A percentile compares a stretch with the other conserved stretches of the same genome.
Conservation (phyloP, 2,797 vertebrate species). For the Melanotaenia boesemani region DNA sequence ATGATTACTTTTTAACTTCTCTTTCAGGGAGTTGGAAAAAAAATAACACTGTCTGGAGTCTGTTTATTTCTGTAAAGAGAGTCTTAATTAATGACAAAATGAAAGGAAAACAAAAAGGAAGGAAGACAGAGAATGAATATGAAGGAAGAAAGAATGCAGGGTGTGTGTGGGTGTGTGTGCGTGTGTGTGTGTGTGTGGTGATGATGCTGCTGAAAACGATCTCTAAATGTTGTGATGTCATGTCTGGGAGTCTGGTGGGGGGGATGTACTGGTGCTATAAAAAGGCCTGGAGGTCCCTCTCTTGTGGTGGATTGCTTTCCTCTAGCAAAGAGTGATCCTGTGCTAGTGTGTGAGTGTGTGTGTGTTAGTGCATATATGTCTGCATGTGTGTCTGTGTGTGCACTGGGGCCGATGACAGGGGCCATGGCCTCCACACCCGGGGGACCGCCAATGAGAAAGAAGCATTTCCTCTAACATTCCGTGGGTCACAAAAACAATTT, state of each 20-base stretch:
- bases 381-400: conserved; percentile 52
- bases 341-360: conserved; percentile 29
- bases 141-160: conserved; percentile 1
- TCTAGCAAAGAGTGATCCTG: conserved; percentile 73
- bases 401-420: conserved; percentile 84
- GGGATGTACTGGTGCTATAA: conserved; percentile 77
- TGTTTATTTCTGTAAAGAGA: conserved; percentile 66
- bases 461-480: conserved; percentile 88
- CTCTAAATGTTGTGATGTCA: conserved; percentile 84
- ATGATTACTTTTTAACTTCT: conserved; percentile 79
- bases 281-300: conserved; percentile 80
- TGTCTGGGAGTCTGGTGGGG: conserved; percentile 74
- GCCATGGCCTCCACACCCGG: conserved; percentile 83
- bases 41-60: conserved; percentile 55
- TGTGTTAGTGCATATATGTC: conserved; percentile 12
- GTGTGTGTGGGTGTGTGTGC: conserved; percentile 8
- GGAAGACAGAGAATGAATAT: conserved; percentile 8
- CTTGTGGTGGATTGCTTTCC: conserved; percentile 84
- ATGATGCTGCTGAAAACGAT: conserved; percentile 76
- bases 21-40: conserved; percentile 59
- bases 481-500: conserved; percentile 87
- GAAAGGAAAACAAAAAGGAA: conserved; percentile 27
- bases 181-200: conserved; percentile 15
- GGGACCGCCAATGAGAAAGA: conserved; percentile 88
- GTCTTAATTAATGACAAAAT: conserved; percentile 68